Percentiles rank a stretch among this genome's conserved stretches.
Conservation (phyloP, 2,888 invertebrate species). For the Epistrophella euchroma region DNA sequence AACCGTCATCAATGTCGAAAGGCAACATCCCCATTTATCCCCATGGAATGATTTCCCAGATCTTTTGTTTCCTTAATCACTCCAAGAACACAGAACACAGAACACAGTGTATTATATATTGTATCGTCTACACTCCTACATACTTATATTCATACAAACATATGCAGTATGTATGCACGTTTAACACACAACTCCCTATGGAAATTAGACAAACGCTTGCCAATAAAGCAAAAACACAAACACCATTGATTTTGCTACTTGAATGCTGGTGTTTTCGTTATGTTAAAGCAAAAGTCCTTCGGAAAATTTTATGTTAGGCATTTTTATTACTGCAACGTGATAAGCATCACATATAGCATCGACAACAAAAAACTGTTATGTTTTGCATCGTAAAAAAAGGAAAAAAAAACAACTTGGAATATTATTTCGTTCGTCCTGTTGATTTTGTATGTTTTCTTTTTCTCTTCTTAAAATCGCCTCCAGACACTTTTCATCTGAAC, state of each 20-base stretch:
- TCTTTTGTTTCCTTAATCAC: conserved; percentile 21
- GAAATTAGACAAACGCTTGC: conserved; percentile 64
- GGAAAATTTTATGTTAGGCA: conserved; percentile 63
- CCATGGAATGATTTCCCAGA: conserved; percentile 21
- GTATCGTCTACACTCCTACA: neutral
- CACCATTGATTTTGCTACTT: conserved; percentile 51
- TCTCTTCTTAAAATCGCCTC: neutral
- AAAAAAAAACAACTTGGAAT: neutral
- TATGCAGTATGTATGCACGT: conserved; percentile 17
- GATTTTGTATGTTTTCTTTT: conserved; percentile 18
- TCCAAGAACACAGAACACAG: neutral
- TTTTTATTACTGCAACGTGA: conserved; percentile 75
- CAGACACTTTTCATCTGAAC: conserved; percentile 17
- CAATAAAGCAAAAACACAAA: conserved; percentile 51
- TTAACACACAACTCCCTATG: conserved; percentile 30
- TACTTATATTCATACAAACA: neutral
- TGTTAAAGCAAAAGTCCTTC: conserved; percentile 64
- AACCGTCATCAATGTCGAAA: conserved; percentile 33
- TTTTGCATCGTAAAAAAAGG: conserved; percentile 16
- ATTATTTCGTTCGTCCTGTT: conserved; percentile 21
- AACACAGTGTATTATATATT: too few species aligned
- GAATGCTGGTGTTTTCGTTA: conserved; percentile 28
- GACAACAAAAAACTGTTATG: neutral
- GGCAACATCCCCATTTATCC: conserved; percentile 10
- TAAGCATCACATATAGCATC: conserved; percentile 47